These are phyloP conservation scores for Craseonycteris thonglongyai DNA, from an alignment of 2,113 vertebrate genomes.

Conservation along the genomic window DNA sequence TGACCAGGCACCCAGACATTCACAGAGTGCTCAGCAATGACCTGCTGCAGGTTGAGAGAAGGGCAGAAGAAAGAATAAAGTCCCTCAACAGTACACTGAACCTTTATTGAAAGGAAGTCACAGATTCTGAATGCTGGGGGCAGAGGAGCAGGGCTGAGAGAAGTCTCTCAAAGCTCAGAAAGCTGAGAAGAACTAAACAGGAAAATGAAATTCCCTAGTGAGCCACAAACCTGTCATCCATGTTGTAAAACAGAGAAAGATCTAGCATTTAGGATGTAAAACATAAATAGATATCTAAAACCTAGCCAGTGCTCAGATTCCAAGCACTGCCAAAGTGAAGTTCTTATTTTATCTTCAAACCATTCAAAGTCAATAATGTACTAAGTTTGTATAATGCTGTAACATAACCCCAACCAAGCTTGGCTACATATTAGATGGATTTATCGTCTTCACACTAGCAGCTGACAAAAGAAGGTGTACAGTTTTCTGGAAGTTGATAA, in stretches of 20 bases:
- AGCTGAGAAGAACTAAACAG: neutral
- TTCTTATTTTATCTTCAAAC: neutral
- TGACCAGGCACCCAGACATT: neutral
- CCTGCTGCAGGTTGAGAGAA: neutral
- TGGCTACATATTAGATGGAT: neutral
- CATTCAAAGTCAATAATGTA: neutral
- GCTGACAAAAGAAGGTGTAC: neutral
- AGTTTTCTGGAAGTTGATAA: neutral
- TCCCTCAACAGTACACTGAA: neutral
- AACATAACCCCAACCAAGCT: neutral
- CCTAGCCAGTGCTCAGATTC: neutral
- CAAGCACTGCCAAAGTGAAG: neutral
- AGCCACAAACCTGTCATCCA: neutral
- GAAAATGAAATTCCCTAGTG: neutral
- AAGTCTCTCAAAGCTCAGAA: neutral
- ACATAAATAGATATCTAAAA: neutral
- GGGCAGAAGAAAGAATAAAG: neutral
- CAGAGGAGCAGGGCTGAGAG: neutral
- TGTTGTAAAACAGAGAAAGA: neutral
- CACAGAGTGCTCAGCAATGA: neutral
- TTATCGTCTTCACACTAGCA: neutral
- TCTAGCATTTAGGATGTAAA: neutral
- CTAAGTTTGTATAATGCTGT: neutral
- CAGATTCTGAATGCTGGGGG: neutral
- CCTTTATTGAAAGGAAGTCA: neutral